Base-by-base conservation (phyloP, 2,797 vertebrate genomes). In the Myiotriccus ornatus region DNA sequence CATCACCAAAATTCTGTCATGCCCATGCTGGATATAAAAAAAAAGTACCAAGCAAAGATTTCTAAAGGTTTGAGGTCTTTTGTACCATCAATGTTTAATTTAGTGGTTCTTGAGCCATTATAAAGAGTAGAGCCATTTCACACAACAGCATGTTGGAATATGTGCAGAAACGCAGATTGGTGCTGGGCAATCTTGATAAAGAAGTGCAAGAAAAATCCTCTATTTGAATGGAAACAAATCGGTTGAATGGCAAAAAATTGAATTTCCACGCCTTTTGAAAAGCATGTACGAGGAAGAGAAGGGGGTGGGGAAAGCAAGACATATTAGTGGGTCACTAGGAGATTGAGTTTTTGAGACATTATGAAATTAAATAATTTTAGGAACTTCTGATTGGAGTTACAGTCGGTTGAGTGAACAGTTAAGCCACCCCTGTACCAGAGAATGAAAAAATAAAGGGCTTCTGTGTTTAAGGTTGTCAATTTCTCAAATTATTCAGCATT, bases 401-500 rank as follows among this genome's bases (percentile, higher is more conserved):
- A 94, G 76, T 89, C 43, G 13, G 89, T 94, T 95, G 84, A 97
- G 89, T 76, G 88, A 97, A 88, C 53, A 84, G 70, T 75, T 64
- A 90, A 92, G 88, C 76, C 84, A 95, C 92, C 91, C 52, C 59
- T 94, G 92, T 93, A 96, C 86, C 39, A 14, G 50, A 93, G 93
- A 96, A 97, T 95, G 96, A 93, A 95, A 96, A 98, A 97, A 96
- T 97, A 96, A 96, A 97, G 70, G 78, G 88, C 96, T 96, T 95
- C 95, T 87, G 64, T 96, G 77, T 96, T 97, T 97, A 90, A 97
- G 87, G 89, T 96, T 94, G 95, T 97, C 96, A 97, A 50, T 97
- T 97, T 89, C 91, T 97, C 41, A 62, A 96, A 97, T 98, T 97
- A 97, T 97, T 97, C 95, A 82, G 88, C 92, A 95, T 97, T 98